phyloP scores from a whole-genome alignment of 1,140 invertebrate species.

The Cataglyphis hispanica region DNA sequence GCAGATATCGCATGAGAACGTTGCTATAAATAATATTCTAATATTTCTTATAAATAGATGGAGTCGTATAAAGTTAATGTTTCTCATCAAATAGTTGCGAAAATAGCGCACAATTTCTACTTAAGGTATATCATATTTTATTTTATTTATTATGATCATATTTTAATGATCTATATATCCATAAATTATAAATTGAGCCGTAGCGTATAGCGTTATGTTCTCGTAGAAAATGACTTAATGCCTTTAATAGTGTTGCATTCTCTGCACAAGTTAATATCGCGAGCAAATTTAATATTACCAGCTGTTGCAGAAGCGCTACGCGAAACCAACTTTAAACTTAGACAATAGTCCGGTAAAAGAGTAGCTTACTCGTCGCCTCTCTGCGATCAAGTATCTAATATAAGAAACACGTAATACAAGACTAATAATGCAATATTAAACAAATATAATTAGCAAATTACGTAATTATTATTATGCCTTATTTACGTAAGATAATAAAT shows the following conservation, averaged over 20 bases:
- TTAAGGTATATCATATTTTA: too few relatives aligned
- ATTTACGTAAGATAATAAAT: conserved; percentile 29
- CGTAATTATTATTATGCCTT: too few relatives aligned
- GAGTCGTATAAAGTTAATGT: neutral
- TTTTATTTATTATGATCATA: too few relatives aligned
- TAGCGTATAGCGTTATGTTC: conserved; percentile 15
- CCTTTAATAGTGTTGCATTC: conserved; percentile 48
- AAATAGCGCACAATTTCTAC: neutral
- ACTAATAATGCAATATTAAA: conserved; percentile 15
- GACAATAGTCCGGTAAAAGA: conserved; percentile 30
- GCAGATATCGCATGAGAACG: neutral
- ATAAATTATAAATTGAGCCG: conserved; percentile 40
- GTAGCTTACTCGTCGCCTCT: conserved; percentile 13
- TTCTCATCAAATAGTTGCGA: neutral
- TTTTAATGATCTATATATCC: conserved; percentile 33
- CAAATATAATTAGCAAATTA: conserved; percentile 15
- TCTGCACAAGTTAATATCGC: conserved; percentile 43
- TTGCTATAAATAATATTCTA: conserved; percentile 31
- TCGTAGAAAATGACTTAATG: conserved; percentile 37
- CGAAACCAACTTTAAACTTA: conserved; percentile 46
- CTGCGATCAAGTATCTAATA: conserved; percentile 38
- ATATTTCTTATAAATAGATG: conserved; percentile 9
- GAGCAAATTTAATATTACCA: conserved; percentile 52
- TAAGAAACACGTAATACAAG: conserved; percentile 11
- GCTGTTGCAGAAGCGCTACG: conserved; percentile 47